Conservation (phyloP, 2,797 vertebrate species). For the Masticophis lateralis region DNA sequence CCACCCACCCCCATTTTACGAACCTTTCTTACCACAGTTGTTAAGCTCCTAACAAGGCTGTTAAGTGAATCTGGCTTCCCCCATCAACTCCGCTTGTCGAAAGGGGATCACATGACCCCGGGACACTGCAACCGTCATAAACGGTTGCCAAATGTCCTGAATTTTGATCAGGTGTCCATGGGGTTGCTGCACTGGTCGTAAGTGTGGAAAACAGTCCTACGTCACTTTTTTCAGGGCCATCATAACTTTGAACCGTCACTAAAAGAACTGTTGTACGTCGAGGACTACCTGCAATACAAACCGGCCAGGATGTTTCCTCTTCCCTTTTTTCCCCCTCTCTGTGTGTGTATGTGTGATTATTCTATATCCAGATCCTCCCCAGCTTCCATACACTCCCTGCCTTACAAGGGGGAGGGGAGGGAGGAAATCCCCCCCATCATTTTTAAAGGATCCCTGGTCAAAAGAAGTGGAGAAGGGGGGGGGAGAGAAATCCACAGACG, state of each 20-base stretch:
- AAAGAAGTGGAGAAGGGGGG: background rate
- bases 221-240: background rate
- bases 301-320: background rate
- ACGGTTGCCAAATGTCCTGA: background rate
- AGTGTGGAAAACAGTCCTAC: background rate
- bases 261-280: background rate
- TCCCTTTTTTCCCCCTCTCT: background rate
- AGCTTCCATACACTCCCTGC: background rate
- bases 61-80: background rate
- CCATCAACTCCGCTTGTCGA: no score
- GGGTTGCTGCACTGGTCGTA: accelerated
- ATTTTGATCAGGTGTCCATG: background rate
- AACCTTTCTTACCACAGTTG: background rate
- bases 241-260: background rate
- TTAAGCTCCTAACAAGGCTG: background rate
- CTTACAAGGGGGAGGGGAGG: background rate
- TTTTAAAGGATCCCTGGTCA: background rate
- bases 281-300: background rate
- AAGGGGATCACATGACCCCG: background rate
- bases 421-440: background rate
- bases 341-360: background rate
- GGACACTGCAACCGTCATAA: background rate
- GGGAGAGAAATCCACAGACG: accelerated
- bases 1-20: background rate
- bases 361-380: background rate